Conservation (phyloP, 2,113 vertebrate species). For the Bucco capensis region DNA sequence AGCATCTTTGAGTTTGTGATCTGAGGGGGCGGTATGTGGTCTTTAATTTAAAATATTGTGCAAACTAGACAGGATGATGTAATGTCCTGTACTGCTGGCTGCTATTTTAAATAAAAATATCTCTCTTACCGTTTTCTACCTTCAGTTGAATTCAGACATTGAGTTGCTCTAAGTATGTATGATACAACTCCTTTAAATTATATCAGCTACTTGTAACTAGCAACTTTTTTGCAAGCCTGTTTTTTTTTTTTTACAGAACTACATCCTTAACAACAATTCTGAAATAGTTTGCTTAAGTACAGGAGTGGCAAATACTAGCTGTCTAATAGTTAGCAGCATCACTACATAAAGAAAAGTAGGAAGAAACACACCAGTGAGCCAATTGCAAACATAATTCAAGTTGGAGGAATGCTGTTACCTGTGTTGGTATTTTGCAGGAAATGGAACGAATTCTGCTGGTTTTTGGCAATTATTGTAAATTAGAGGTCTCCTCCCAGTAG, state of each 20-base stretch:
- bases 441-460: neutral
- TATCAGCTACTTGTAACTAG: neutral
- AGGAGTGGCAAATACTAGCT: neutral
- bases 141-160: neutral
- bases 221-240: neutral
- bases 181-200: neutral
- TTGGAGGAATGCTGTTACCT: neutral
- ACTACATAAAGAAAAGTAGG: neutral
- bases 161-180: conserved; percentile 9
- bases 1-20: neutral
- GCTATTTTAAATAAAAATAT: conserved; percentile 17
- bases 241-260: neutral
- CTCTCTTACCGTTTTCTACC: neutral
- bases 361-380: neutral
- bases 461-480: neutral
- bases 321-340: neutral
- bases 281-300: neutral
- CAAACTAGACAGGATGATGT: conserved; percentile 14
- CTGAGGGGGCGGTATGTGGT: neutral
- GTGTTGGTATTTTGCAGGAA: neutral
- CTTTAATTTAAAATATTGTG: neutral
- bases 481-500: neutral
- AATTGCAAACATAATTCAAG: neutral
- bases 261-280: neutral
- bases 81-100: neutral